Evolutionary conservation across 2,113 vertebrate species (phyloP).

Genomic region (Cyprinodon brontotheroides): DNA sequence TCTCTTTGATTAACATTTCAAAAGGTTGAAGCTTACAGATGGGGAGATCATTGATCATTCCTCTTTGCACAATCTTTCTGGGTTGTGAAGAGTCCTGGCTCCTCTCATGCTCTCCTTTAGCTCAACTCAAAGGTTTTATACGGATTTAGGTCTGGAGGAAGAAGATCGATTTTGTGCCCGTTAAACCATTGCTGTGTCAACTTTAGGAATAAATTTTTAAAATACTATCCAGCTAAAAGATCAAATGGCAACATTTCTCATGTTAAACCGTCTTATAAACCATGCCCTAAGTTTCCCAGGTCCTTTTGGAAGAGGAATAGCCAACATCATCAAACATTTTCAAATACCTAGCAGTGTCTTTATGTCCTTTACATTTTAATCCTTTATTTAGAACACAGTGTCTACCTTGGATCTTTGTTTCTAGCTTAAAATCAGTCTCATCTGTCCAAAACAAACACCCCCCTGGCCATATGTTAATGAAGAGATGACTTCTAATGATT

Average conservation of each 20-base stretch:
- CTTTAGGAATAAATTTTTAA: neutral
- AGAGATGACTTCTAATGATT: too few relatives aligned
- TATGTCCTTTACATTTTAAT: too few relatives aligned
- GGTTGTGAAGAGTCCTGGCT: neutral
- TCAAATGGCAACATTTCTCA: neutral
- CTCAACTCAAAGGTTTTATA: neutral
- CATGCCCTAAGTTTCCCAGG: neutral
- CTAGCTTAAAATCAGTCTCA: too few relatives aligned
- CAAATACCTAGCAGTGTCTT: too few relatives aligned
- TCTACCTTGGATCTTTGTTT: too few relatives aligned
- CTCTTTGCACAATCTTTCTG: neutral
- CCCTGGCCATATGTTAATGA: too few relatives aligned
- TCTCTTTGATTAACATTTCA: too few relatives aligned
- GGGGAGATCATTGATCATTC: neutral
- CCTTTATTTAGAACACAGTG: too few relatives aligned
- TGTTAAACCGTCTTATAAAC: neutral
- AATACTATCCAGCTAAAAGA: neutral
- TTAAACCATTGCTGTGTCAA: neutral
- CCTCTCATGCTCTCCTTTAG: neutral
- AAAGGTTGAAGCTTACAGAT: too few relatives aligned
- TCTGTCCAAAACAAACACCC: too few relatives aligned
- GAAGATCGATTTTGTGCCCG: too few relatives aligned
- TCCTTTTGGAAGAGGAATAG: neutral
- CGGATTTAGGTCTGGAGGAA: neutral
- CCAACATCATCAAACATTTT: neutral